These are phyloP conservation scores for Drosophila quasianomalipes DNA, from an alignment of 2,888 invertebrate genomes.

Conservation along the genomic window DNA sequence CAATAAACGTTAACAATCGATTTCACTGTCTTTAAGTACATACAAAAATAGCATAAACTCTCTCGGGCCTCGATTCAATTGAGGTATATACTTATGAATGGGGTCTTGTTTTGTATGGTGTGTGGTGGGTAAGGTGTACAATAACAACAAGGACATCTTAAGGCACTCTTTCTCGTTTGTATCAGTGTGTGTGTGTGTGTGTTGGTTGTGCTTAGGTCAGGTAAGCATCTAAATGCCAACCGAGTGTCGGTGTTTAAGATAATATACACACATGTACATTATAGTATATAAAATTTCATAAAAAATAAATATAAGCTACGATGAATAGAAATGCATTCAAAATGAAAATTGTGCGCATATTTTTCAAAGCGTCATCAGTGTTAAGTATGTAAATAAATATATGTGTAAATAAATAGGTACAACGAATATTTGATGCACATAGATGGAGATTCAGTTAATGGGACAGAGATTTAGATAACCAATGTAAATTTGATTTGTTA, in stretches of 20 bases:
- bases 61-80: slow-evolving; percentile 19
- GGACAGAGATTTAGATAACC: slow-evolving; percentile 40
- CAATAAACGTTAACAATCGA: slow-evolving; percentile 45
- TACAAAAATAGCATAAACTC: slow-evolving; percentile 39
- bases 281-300: slow-evolving; percentile 18
- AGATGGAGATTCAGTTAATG: slow-evolving; percentile 15
- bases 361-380: slow-evolving; percentile 10
- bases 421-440: not conserved
- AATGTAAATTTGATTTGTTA: slow-evolving; percentile 8
- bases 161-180: slow-evolving; percentile 61
- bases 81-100: slow-evolving; percentile 20
- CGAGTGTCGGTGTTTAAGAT: slow-evolving; percentile 35
- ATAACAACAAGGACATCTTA: slow-evolving; percentile 56
- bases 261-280: slow-evolving; percentile 22
- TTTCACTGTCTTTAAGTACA: slow-evolving; percentile 36
- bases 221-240: slow-evolving; percentile 60
- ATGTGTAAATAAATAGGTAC: not conserved
- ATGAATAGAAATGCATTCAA: slow-evolving; percentile 20
- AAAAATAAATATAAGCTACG: slow-evolving; percentile 19
- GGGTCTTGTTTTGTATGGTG: not conserved
- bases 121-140: slow-evolving; percentile 25
- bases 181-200: slow-evolving; percentile 9
- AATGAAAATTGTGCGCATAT: slow-evolving; percentile 49
- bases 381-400: slow-evolving; percentile 6
- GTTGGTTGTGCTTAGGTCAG: slow-evolving; percentile 40